Percentiles rank a stretch among this genome's conserved stretches.
phyloP scores from a whole-genome alignment of 2,888 invertebrate genomes.

The Sminthurides aquaticus region DNA sequence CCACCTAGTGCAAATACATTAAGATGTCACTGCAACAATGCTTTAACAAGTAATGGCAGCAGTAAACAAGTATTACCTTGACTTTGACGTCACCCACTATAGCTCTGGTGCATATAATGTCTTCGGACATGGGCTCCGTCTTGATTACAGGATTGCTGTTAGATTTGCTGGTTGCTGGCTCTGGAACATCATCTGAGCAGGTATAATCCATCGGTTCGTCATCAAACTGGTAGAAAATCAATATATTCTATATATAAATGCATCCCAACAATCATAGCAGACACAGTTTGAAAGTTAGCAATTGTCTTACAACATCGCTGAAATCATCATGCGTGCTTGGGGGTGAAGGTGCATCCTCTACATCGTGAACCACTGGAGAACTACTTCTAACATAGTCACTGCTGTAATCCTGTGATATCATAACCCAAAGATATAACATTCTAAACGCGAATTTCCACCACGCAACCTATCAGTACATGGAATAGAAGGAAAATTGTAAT shows the following conservation, averaged over 20 bases:
- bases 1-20: no score
- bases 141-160: neutral
- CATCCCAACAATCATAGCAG: no score
- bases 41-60: neutral
- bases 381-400: no score
- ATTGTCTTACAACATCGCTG: no score
- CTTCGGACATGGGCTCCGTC: neutral
- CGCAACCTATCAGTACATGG: no score
- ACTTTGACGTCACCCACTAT: neutral
- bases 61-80: neutral
- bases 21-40: neutral
- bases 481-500: neutral
- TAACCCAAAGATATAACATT: no score
- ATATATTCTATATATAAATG: no score
- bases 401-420: no score
- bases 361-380: neutral
- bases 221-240: neutral
- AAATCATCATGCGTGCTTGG: no score
- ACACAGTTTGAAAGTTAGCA: no score
- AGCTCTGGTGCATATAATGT: neutral
- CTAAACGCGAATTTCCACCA: no score
- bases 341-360: neutral
- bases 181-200: neutral
- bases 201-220: slow-evolving; percentile 23
- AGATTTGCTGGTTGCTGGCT: neutral